Base-by-base conservation (phyloP, 2,797 vertebrate species). In the Delichon dasypus region DNA sequence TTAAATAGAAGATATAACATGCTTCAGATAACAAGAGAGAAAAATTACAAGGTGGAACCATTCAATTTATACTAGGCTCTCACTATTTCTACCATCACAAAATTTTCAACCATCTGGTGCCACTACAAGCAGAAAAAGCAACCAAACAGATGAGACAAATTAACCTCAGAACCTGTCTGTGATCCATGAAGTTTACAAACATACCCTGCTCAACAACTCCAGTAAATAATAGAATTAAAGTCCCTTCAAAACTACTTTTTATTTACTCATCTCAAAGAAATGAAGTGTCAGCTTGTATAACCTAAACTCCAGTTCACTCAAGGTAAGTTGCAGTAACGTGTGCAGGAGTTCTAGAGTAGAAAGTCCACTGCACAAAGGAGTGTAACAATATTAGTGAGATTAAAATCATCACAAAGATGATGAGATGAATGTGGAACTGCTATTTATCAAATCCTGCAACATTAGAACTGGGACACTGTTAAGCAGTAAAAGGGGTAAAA, bases 21-120 rank as follows among this genome's bases (percentile, higher is more conserved):
- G 40, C 75, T 75, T 94, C 83, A 96, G 94, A 95, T 68, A 54
- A 88, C 38, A 84, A 90, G 55, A 74, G 30, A 72, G 20, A 91
- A 73, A 67, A 90, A 80, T 54, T 62, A 48, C 22, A 53, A 67
- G 22, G 57, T 92, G 19, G 50, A 96, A 95, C 94, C 29, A 81
- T 50, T 48, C 26, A 44, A 89, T 77, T 71, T 90, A 90, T 42
- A 61, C 76, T 62, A 48, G 22, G 86, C 54, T 92, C 34, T 57
- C 86, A 20, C 15, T 74, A 68, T 58, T 91, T 65, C 50, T 42
- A 66, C 48, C 5, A 10, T n/a, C n/a, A 80, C 21, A 38, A 79
- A 77, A 19, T 73, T 85, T 94, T 86, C 47, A 91, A 60, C 44
- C 42, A 48, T 42, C 36, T 85, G 38, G 13, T 62, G 47, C 67